Percentiles rank a stretch among this genome's conserved stretches.
phyloP scores from a whole-genome alignment of 2,113 vertebrate genomes.

The Delphinus delphis region DNA sequence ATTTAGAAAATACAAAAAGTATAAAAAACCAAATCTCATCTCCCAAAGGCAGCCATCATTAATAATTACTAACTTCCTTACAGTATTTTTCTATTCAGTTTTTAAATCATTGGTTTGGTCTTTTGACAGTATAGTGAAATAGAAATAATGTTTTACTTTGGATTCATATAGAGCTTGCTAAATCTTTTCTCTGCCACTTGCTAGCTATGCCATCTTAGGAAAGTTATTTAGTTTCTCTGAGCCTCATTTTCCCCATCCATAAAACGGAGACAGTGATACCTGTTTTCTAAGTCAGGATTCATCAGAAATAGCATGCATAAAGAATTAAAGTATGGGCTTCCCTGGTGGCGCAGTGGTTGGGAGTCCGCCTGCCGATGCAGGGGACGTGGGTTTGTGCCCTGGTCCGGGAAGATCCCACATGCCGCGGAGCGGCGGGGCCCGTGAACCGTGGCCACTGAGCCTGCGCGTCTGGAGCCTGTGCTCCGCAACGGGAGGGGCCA shows the following conservation, averaged over 20 bases:
- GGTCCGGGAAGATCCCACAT: background rate
- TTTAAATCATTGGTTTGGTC: constrained; percentile 5
- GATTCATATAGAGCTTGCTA: background rate
- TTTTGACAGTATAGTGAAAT: background rate
- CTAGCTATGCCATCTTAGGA: background rate
- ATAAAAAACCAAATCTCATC: background rate
- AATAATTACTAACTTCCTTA: background rate
- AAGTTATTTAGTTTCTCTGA: background rate
- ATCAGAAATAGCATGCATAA: background rate
- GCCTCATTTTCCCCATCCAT: background rate
- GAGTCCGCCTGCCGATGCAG: background rate
- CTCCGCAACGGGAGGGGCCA: too few species aligned
- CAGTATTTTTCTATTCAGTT: background rate
- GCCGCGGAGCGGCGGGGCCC: too few species aligned
- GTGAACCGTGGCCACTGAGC: too few species aligned
- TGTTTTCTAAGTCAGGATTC: background rate
- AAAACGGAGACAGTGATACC: background rate
- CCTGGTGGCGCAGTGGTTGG: background rate
- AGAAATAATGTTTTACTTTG: background rate
- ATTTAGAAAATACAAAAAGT: constrained; percentile 25
- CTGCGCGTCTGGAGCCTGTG: too few species aligned
- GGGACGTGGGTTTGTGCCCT: background rate
- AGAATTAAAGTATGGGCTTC: background rate
- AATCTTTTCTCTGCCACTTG: background rate
- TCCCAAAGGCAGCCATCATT: background rate